Evolutionary conservation across 2,888 invertebrate genomes (phyloP).

Genomic region (Cosmopolites sordidus): DNA sequence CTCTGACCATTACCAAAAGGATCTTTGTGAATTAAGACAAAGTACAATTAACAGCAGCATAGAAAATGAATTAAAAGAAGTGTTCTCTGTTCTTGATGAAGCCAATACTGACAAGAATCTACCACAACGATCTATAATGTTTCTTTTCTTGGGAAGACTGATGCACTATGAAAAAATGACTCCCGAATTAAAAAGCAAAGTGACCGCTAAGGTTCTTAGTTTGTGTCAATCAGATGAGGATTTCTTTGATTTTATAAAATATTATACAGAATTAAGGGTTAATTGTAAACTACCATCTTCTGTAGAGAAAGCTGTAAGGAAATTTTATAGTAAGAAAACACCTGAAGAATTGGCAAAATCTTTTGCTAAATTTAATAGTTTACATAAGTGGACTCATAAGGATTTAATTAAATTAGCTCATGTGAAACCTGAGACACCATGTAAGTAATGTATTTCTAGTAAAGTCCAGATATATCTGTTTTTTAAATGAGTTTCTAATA

Average conservation of each 20-base stretch:
- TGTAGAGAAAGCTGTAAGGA: conserved; percentile 57
- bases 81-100: conserved; percentile 17
- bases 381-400: conserved; percentile 68
- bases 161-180: conserved; percentile 15
- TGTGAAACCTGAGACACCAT: conserved; percentile 51
- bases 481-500: too few species aligned
- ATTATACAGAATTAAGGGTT: conserved; percentile 26
- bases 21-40: conserved; percentile 2
- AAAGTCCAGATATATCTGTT: not conserved
- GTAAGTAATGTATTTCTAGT: conserved; percentile 41
- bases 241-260: conserved; percentile 41
- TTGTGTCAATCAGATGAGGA: conserved; percentile 59
- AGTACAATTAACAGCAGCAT: conserved; percentile 7
- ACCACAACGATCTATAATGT: conserved; percentile 19
- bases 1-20: conserved; percentile 17
- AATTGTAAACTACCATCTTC: conserved; percentile 29
- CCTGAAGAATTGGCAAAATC: conserved; percentile 60
- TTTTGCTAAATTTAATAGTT: conserved; percentile 58
- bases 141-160: conserved; percentile 15
- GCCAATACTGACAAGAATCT: conserved; percentile 17
- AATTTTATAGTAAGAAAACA: conserved; percentile 62
- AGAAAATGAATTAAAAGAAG: conserved; percentile 11
- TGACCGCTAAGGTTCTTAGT: conserved; percentile 38
- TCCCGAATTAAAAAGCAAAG: conserved; percentile 27
- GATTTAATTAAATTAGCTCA: conserved; percentile 66